A percentile compares a stretch with the other conserved stretches of the same genome.
phyloP scores from a whole-genome alignment of 2,888 invertebrate species.

The Andrena bucephala region DNA sequence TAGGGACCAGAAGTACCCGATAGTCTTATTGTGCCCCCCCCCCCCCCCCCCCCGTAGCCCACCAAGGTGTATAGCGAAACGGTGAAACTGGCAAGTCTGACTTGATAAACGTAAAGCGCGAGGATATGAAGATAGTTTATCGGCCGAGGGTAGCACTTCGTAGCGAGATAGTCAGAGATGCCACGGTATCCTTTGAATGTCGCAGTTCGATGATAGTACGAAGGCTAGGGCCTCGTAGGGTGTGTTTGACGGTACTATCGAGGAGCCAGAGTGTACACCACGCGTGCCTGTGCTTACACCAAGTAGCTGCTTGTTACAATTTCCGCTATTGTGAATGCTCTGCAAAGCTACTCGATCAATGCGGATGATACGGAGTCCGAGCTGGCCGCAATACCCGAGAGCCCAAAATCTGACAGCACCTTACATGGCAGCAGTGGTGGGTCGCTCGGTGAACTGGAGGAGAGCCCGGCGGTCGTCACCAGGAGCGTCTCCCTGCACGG shows the following conservation, averaged over 20 bases:
- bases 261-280: conserved; percentile 30
- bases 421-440: conserved; percentile 89
- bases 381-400: conserved; percentile 95
- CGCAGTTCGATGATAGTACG: not conserved
- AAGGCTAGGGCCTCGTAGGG: conserved; percentile 1
- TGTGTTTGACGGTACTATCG: not conserved
- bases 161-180: not conserved
- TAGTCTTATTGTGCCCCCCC: not conserved
- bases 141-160: not conserved
- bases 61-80: not conserved
- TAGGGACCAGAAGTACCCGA: not conserved
- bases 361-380: conserved; percentile 96
- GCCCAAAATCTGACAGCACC: conserved; percentile 94
- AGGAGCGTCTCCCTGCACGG: conserved; percentile 66
- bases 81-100: not conserved
- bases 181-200: conserved; percentile 7
- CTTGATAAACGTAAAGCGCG: not conserved
- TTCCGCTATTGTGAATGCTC: conserved; percentile 77
- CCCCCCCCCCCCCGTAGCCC: not conserved
- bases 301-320: conserved; percentile 77
- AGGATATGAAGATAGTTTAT: conserved; percentile 1
- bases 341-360: conserved; percentile 86
- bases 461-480: conserved; percentile 65
- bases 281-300: conserved; percentile 72
- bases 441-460: conserved; percentile 81